Base-by-base conservation (phyloP, 2,888 invertebrate species). In the Parnassius orleans region DNA sequence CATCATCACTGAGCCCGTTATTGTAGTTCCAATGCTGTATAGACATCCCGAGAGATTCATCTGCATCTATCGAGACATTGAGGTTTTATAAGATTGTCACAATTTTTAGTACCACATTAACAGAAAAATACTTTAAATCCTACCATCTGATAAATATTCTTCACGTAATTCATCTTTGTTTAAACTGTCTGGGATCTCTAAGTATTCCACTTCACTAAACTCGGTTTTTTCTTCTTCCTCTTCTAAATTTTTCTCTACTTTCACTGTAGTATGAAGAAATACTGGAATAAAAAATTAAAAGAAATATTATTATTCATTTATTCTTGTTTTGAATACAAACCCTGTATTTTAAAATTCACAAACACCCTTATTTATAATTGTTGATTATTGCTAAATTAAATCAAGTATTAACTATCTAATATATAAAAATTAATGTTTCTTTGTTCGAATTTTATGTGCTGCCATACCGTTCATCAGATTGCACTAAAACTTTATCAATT, bases 151-250 rank as follows among this genome's bases (percentile, higher is more conserved):
- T 10, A 11, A 9, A 33, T 44, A 2, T 11, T 51, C 53, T 14
- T 44, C 50, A 46, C 14, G 10, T 7, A 10, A 33, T 42, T 56
- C 54, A 0, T 52, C 53, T 42, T 57, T 57, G n/a, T n/a, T 14
- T 3, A 1, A 19, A 1, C 9, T 68, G 10, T 54, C 59, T 0
- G 75, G 74, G 0, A 77, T 73, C 0, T 83, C 83, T n/a, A 83
- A 70, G 65, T 75, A 83, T 53, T 83, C 81, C 2, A 81, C 65
- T 2, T 75, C 72, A 1, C 74, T 70, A 60, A 70, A 81, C 9
- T 71, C 68, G 0, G 65, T 7, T n/a, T 62, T 53, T 1, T 52
- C 46, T 1, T 57, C 53, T 10, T 46, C 10, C 1, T 60, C 15
- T 2, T 33, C 9, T 1, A 14, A 14, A 48, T 48, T 42, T 10